Evolutionary conservation across 1,140 invertebrate species (phyloP).

Genomic region (Drosophila subpulchrella): DNA sequence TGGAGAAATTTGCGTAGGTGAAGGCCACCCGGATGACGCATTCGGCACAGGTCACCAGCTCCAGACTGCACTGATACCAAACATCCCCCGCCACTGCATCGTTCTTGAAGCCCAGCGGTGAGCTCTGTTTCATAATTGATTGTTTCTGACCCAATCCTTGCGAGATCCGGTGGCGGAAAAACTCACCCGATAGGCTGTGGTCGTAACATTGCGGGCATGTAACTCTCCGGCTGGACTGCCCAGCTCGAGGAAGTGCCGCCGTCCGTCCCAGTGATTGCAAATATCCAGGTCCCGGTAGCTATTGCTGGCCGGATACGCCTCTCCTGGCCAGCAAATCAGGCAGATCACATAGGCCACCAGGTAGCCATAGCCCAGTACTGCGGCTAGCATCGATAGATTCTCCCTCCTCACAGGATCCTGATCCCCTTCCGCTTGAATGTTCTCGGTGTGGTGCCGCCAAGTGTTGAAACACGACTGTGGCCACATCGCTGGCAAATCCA

Average conservation of each 20-base stretch:
- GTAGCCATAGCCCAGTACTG: slow-evolving; percentile 59
- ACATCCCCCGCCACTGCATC: slow-evolving; percentile 56
- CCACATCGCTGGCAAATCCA: slow-evolving; percentile 60
- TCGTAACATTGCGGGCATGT: slow-evolving; percentile 86
- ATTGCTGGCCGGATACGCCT: slow-evolving; percentile 63
- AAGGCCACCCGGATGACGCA: slow-evolving; percentile 89
- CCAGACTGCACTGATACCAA: slow-evolving; percentile 88
- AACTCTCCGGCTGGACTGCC: slow-evolving; percentile 86
- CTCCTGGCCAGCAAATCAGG: slow-evolving; percentile 43
- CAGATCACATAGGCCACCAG: slow-evolving; percentile 55
- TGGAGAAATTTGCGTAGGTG: slow-evolving; percentile 85
- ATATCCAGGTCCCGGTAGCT: slow-evolving; percentile 86
- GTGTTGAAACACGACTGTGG: slow-evolving; percentile 60
- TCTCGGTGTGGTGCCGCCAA: slow-evolving; percentile 33
- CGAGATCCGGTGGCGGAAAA: not conserved
- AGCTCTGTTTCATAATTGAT: slow-evolving; percentile 55
- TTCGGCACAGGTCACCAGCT: slow-evolving; percentile 89
- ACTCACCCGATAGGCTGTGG: slow-evolving; percentile 76
- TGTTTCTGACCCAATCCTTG: not conserved
- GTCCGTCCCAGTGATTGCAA: slow-evolving; percentile 87
- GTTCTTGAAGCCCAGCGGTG: slow-evolving; percentile 56
- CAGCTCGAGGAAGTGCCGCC: slow-evolving; percentile 87
- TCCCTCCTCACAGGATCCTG: slow-evolving; percentile 11
- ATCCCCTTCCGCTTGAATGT: slow-evolving; percentile 16
- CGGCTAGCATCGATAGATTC: slow-evolving; percentile 43